Evolutionary conservation across 2,797 vertebrate genomes (phyloP).

Genomic region (Pitangus sulphuratus): DNA sequence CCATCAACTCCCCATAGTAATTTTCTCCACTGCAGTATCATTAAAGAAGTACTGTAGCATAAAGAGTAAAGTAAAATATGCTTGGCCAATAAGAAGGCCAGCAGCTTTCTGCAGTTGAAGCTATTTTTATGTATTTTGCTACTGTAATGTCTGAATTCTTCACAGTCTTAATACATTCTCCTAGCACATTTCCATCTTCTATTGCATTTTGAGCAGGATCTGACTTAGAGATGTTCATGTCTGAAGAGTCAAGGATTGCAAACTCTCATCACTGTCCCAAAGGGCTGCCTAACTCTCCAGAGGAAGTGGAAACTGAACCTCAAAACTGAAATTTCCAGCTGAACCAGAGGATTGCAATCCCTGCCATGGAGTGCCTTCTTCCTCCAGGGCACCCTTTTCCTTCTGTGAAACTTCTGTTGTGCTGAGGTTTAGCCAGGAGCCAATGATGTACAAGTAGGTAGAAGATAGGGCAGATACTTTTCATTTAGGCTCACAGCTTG

Average conservation of each 20-base stretch:
- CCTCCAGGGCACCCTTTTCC: not conserved
- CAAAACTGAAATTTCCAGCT: not conserved
- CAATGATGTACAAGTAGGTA: not conserved
- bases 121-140: constrained; percentile 14
- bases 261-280: not conserved
- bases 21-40: constrained; percentile 39
- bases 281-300: not conserved
- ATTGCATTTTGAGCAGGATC: not conserved
- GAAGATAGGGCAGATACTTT: not conserved
- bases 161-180: not conserved
- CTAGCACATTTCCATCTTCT: not conserved
- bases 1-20: constrained; percentile 25
- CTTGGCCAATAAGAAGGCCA: constrained; percentile 16
- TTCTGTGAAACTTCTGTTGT: not conserved
- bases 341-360: not conserved
- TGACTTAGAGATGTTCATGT: not conserved
- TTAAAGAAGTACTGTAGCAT: constrained; percentile 44
- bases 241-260: not conserved
- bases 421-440: not conserved
- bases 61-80: constrained; percentile 17
- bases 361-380: not conserved
- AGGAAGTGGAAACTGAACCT: not conserved
- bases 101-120: not conserved
- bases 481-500: not conserved
- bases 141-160: not conserved